Evolutionary conservation across 1,140 invertebrate species (phyloP), one percentile per base, ranked within the genome.

Genomic region (Vollenhovia emeryi): DNA sequence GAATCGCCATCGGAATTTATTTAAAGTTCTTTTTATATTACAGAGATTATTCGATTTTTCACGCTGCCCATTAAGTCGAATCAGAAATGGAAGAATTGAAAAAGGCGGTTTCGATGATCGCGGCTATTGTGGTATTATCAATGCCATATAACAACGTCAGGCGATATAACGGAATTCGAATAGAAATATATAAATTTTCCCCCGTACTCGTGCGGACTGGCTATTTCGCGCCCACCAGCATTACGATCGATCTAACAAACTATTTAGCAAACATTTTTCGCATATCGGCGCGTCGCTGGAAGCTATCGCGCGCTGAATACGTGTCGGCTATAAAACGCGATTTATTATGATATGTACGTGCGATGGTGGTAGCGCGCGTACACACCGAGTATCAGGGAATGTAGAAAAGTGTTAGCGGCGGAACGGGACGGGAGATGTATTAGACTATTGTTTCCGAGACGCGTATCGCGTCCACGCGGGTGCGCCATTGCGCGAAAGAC

Each of bases 381-480:
- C n/a, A n/a, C n/a, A 57, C 59, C 74, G 75, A 89, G 88, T 86
- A 83, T 36, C 33, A 36, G 75, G 43, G 78, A 83, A 89, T 36
- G 74, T 18, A 62, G 86, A 66, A 89, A 89, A 89, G 64, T 76
- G 74, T 83, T 57, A 60, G 66, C 40, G 45, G 48, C n/a, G n/a
- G 62, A 88, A 85, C 59, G 52, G 30, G 48, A 59, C 71, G 13
- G n/a, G n/a, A 88, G 62, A 89, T 89, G 78, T 86, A 89, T 89
- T 86, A 71, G 87, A 30, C 88, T 43, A 89, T 89, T 89, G 87
- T 89, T 89, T 52, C 79, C 68, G 55, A 76, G 68, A 69, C 55
- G 60, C 45, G 87, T 75, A 80, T 80, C 69, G 60, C 55, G 50
- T 52, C 24, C 82, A 24, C 33, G 45, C 8, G 40, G 74, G 27